A percentile compares a stretch with the other conserved stretches of the same genome.
phyloP scores from a whole-genome alignment of 2,888 invertebrate genomes.

The Dorcus hopei region DNA sequence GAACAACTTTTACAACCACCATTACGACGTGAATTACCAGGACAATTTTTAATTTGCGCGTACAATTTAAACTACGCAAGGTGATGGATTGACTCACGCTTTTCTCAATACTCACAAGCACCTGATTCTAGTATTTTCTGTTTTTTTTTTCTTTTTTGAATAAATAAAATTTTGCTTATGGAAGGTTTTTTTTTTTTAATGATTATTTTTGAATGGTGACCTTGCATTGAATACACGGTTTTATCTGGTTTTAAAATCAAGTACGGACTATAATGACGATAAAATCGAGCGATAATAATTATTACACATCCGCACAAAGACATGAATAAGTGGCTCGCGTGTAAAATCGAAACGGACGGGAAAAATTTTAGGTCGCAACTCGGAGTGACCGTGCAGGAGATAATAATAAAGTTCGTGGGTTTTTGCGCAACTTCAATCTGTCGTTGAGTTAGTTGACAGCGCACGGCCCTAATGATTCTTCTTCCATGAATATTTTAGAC shows the following conservation, averaged over 20 bases:
- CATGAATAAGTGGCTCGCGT: too few species aligned
- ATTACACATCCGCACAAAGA: too few species aligned
- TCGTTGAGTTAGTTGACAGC: background rate
- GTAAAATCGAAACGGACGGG: too few species aligned
- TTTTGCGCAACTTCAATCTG: background rate
- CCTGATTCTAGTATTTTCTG: background rate
- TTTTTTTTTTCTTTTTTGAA: background rate
- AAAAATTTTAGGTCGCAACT: too few species aligned
- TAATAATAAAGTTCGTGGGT: too few species aligned
- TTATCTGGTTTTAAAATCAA: too few species aligned
- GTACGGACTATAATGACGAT: too few species aligned
- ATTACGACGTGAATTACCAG: constrained; percentile 16
- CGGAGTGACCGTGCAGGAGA: too few species aligned
- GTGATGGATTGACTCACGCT: background rate
- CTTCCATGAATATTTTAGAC: constrained; percentile 1
- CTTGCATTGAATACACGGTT: too few species aligned
- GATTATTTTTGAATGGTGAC: background rate
- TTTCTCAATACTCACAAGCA: background rate
- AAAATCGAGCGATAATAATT: too few species aligned
- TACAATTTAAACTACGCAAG: background rate
- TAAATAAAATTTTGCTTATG: background rate
- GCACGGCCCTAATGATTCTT: background rate
- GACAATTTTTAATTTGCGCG: constrained; percentile 11
- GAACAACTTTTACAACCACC: constrained; percentile 20
- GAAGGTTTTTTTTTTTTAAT: background rate